Percentiles rank a stretch among this genome's conserved stretches.
These are phyloP conservation scores for Brienomyrus longianalis DNA, from an alignment of 2,113 vertebrate genomes.

Conservation along the genomic window DNA sequence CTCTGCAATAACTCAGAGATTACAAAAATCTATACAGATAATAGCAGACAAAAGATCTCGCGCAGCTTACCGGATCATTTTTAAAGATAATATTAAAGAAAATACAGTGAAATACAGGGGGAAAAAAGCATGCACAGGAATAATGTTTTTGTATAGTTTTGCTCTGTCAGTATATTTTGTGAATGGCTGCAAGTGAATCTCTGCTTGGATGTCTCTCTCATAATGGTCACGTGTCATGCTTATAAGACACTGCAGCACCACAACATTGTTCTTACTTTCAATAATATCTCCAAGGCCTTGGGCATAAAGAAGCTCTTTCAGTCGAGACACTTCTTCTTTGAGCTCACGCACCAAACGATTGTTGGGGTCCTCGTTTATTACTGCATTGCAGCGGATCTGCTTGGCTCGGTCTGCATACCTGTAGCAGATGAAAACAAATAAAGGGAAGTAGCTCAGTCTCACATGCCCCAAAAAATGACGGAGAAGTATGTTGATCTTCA, in stretches of 20 bases:
- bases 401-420: slow-evolving; percentile 96
- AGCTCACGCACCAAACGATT: slow-evolving; percentile 94
- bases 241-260: not conserved
- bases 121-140: not conserved
- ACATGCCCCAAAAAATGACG: not conserved
- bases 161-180: not conserved
- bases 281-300: slow-evolving; percentile 97
- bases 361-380: slow-evolving; percentile 97
- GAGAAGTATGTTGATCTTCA: too few species aligned
- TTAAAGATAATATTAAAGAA: not conserved
- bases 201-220: not conserved
- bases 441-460: not conserved
- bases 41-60: not conserved
- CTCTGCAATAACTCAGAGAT: not conserved
- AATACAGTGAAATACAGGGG: not conserved
- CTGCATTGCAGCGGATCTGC: slow-evolving; percentile 93
- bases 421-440: not conserved
- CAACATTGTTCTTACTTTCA: slow-evolving; percentile 72
- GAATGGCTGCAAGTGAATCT: not conserved
- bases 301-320: slow-evolving; percentile 83
- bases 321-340: slow-evolving; percentile 91
- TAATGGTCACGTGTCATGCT: not conserved
- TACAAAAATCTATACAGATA: not conserved
- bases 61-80: not conserved
- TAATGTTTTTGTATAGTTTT: not conserved